A percentile compares a stretch with the other conserved stretches of the same genome.
phyloP scores from a whole-genome alignment of 1,140 invertebrate genomes.

The Leptinotarsa undecemlineata region DNA sequence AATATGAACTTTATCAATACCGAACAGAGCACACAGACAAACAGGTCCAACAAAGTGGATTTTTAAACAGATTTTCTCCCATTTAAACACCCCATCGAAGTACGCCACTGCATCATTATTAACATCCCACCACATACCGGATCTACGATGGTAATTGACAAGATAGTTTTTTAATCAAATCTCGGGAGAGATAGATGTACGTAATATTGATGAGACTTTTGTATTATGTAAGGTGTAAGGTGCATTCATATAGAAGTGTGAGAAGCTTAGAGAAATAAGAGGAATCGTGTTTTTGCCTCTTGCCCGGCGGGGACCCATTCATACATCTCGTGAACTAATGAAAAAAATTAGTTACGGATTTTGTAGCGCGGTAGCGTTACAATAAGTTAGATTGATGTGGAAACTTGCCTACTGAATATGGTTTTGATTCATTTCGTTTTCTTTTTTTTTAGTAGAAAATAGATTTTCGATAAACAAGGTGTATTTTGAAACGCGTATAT shows the following conservation, averaged over 20 bases:
- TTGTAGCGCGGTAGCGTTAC: conserved; percentile 12
- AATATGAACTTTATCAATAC: no score
- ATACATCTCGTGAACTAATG: conserved; percentile 11
- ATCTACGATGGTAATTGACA: conserved; percentile 5
- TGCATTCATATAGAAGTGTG: conserved; percentile 15
- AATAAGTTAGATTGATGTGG: conserved; percentile 2
- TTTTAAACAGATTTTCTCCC: no score
- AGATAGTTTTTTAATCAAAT: neutral
- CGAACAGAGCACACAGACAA: no score
- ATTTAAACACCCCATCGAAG: neutral
- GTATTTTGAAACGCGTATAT: neutral
- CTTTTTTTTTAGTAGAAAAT: no score
- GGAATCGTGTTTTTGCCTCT: conserved; percentile 10
- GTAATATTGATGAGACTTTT: conserved; percentile 19
- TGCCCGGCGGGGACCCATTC: conserved; percentile 14
- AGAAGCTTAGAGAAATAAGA: conserved; percentile 15
- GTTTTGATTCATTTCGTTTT: neutral
- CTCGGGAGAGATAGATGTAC: neutral
- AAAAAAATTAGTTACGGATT: conserved; percentile 21
- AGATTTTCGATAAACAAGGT: no score
- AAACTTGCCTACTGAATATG: neutral
- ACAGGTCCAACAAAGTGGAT: no score
- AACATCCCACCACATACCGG: neutral
- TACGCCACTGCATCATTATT: neutral
- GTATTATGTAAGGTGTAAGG: neutral